These are phyloP conservation scores for Chelonus formosanus DNA, from an alignment of 2,888 invertebrate genomes.

Conservation along the genomic window DNA sequence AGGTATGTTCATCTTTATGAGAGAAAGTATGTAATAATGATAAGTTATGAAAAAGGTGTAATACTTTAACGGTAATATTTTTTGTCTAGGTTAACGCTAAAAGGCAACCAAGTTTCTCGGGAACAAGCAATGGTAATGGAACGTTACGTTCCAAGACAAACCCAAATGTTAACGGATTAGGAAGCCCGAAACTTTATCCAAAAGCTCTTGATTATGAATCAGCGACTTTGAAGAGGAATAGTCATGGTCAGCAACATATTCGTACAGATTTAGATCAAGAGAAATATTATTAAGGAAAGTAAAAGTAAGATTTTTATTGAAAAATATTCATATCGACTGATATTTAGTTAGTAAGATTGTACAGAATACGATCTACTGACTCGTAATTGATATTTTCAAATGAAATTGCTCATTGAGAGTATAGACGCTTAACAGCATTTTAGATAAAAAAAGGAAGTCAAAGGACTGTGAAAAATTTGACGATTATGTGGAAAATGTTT, in stretches of 20 bases:
- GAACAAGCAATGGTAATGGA: conserved; percentile 67
- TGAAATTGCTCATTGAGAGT: too few relatives aligned
- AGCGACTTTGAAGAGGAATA: conserved; percentile 79
- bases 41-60: conserved; percentile 31
- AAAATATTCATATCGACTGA: neutral
- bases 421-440: too few relatives aligned
- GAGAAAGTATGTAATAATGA: too few relatives aligned
- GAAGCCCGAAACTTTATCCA: conserved; percentile 74
- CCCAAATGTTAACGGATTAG: conserved; percentile 64
- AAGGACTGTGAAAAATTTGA: too few relatives aligned
- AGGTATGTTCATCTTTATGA: conserved; percentile 67
- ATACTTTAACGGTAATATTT: conserved; percentile 47
- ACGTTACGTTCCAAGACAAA: conserved; percentile 70
- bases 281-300: conserved; percentile 71
- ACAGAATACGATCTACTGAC: too few relatives aligned
- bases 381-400: too few relatives aligned
- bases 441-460: too few relatives aligned
- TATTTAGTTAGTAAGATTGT: neutral
- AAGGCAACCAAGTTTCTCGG: conserved; percentile 77
- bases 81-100: conserved; percentile 65
- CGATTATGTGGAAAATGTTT: too few relatives aligned
- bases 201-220: conserved; percentile 82
- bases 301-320: neutral
- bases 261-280: conserved; percentile 74
- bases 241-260: conserved; percentile 69